Conservation (phyloP, 2,113 vertebrate species). For the Hyla sarda region DNA sequence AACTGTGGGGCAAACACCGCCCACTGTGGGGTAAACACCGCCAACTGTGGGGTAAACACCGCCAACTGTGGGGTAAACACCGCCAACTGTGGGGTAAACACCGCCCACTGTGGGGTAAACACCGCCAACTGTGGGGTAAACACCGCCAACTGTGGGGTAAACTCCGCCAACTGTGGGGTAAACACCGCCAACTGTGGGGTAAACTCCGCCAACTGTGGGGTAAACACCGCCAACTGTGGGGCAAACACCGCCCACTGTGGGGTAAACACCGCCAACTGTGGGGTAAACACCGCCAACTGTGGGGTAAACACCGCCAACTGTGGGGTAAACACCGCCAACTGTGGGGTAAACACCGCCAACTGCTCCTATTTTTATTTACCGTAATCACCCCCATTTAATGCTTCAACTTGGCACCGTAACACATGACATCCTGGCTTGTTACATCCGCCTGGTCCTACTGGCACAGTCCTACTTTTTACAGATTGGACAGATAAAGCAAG, state of each 20-base stretch:
- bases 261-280: constrained; percentile 34
- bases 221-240: constrained; percentile 36
- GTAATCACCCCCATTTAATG: constrained; percentile 29
- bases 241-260: constrained; percentile 33
- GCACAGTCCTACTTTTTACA: background rate
- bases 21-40: constrained; percentile 33
- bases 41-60: constrained; percentile 30
- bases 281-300: constrained; percentile 35
- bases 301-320: constrained; percentile 34
- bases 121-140: constrained; percentile 33
- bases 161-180: constrained; percentile 31
- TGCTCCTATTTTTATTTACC: constrained; percentile 41
- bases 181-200: constrained; percentile 33
- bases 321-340: constrained; percentile 33
- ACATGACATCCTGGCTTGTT: constrained; percentile 34
- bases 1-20: constrained; percentile 35
- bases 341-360: constrained; percentile 34
- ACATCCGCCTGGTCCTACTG: background rate
- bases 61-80: constrained; percentile 37
- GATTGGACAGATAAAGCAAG: background rate
- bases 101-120: constrained; percentile 32
- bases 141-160: constrained; percentile 35
- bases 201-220: constrained; percentile 31
- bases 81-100: constrained; percentile 34
- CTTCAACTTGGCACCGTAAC: constrained; percentile 11